These are phyloP conservation scores for Periophthalmodon schlosseri DNA, from an alignment of 2,113 vertebrate genomes.

Conservation along the genomic window DNA sequence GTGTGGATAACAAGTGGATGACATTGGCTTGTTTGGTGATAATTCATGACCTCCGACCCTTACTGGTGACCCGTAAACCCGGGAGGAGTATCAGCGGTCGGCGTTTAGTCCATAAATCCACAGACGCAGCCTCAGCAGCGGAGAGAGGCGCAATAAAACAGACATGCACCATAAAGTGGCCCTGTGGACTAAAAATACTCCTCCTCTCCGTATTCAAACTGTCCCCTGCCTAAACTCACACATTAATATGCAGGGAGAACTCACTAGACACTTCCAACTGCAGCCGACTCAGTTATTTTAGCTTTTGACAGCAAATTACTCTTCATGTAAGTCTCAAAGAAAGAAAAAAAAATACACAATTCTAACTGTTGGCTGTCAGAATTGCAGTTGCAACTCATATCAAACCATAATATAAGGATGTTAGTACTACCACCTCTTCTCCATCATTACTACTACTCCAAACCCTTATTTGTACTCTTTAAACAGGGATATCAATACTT, in stretches of 20 bases:
- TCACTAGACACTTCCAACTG: neutral
- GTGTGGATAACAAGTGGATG: constrained; percentile 39
- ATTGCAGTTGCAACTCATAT: neutral
- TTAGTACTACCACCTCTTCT: neutral
- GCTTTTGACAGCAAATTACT: neutral
- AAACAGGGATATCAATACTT: too few relatives aligned
- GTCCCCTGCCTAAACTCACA: constrained; percentile 44
- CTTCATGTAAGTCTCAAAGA: neutral
- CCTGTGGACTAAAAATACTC: constrained; percentile 47
- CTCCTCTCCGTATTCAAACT: constrained; percentile 34
- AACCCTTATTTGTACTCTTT: too few relatives aligned
- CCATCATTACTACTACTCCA: neutral
- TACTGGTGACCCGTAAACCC: constrained; percentile 58
- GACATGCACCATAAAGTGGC: constrained; percentile 59
- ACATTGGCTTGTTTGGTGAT: constrained; percentile 60
- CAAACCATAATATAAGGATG: neutral
- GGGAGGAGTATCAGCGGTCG: constrained; percentile 52
- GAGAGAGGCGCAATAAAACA: constrained; percentile 59
- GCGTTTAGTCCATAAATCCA: constrained; percentile 62
- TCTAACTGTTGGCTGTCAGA: neutral
- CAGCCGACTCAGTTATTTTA: neutral
- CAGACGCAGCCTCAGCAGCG: constrained; percentile 46
- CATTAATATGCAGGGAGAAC: constrained; percentile 31
- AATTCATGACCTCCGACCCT: constrained; percentile 66
- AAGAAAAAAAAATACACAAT: neutral